A percentile compares a stretch with the other conserved stretches of the same genome.
Evolutionary conservation across 2,888 invertebrate species (phyloP).

Genomic region (Cremastinae sp.): DNA sequence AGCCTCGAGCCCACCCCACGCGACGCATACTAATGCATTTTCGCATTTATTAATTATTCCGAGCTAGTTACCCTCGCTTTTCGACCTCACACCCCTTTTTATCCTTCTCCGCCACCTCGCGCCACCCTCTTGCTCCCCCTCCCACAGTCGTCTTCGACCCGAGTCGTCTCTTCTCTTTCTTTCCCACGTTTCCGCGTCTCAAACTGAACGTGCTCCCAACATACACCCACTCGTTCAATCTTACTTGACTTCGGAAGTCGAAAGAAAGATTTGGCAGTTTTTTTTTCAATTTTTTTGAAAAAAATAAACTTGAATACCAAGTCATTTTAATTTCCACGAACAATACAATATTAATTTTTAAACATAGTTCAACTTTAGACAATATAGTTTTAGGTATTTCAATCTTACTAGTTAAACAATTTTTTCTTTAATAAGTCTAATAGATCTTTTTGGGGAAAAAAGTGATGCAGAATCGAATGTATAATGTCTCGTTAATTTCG

Average conservation of each 20-base stretch:
- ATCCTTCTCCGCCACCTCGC: slow-evolving; percentile 19
- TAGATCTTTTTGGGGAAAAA: no score
- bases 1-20: slow-evolving; percentile 67
- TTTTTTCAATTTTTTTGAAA: slow-evolving; percentile 6
- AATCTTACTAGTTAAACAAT: no score
- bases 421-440: no score
- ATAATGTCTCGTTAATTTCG: no score
- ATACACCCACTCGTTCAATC: slow-evolving; percentile 24
- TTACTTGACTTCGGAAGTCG: neutral
- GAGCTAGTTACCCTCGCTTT: slow-evolving; percentile 70
- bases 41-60: slow-evolving; percentile 77
- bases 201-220: slow-evolving; percentile 40
- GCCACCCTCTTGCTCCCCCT: slow-evolving; percentile 27
- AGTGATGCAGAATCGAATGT: no score
- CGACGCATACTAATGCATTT: slow-evolving; percentile 76
- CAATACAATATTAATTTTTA: no score
- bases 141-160: slow-evolving; percentile 30
- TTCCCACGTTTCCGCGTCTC: slow-evolving; percentile 31
- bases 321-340: no score
- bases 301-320: slow-evolving; percentile 5
- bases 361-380: no score
- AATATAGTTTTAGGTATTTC: no score
- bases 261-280: neutral
- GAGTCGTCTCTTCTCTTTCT: slow-evolving; percentile 39
- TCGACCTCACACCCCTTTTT: slow-evolving; percentile 62